A percentile compares a stretch with the other conserved stretches of the same genome.
phyloP scores from a whole-genome alignment of 2,113 vertebrate genomes.

The Pagrus major region DNA sequence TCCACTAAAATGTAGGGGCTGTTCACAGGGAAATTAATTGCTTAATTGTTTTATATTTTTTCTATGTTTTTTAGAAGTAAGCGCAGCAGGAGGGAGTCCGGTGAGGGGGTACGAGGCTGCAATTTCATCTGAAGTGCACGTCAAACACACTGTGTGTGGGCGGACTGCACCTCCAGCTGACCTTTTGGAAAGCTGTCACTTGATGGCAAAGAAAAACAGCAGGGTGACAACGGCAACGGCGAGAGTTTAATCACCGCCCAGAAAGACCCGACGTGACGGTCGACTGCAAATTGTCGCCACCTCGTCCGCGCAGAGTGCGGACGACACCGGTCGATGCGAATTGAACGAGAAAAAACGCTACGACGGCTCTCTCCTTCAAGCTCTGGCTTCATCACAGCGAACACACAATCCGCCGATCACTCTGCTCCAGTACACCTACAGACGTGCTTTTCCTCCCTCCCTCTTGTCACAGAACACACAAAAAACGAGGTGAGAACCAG shows the following conservation, averaged over 20 bases:
- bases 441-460: slow-evolving; percentile 60
- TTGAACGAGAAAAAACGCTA: slow-evolving; percentile 33
- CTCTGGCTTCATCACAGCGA: slow-evolving; percentile 59
- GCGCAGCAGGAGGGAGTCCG: slow-evolving; percentile 14
- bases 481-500: slow-evolving; percentile 68
- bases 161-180: slow-evolving; percentile 52
- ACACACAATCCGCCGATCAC: slow-evolving; percentile 57
- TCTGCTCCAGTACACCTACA: slow-evolving; percentile 72
- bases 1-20: neutral
- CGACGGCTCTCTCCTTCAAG: slow-evolving; percentile 46
- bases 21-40: neutral
- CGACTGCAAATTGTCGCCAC: slow-evolving; percentile 10
- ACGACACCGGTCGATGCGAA: slow-evolving; percentile 10
- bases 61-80: slow-evolving; percentile 35
- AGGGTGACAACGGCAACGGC: slow-evolving; percentile 15
- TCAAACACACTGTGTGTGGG: slow-evolving; percentile 51
- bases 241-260: slow-evolving; percentile 47
- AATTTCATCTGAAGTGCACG: slow-evolving; percentile 55
- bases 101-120: slow-evolving; percentile 6
- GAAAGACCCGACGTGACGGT: slow-evolving; percentile 23
- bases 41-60: neutral
- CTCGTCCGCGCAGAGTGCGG: neutral
- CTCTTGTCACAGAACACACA: slow-evolving; percentile 68
- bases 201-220: slow-evolving; percentile 20
- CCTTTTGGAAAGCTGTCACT: slow-evolving; percentile 65